phyloP scores from a whole-genome alignment of 1,140 invertebrate species.

The Reticulitermes speratus region DNA sequence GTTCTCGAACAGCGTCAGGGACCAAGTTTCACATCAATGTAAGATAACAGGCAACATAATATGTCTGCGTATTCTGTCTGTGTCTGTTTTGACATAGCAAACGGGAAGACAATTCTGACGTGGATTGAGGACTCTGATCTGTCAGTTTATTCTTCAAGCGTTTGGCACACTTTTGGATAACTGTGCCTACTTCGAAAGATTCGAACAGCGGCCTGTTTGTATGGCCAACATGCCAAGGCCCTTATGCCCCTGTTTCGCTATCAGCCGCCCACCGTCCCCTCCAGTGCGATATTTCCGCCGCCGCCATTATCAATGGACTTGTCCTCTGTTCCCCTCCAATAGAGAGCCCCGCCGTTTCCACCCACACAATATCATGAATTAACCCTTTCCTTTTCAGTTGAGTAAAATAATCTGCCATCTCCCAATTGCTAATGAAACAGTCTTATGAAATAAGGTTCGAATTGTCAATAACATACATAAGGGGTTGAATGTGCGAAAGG shows the following conservation, averaged over 20 bases:
- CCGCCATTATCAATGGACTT: constrained; percentile 34
- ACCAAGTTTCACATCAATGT: too few species aligned
- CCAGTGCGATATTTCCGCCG: constrained; percentile 29
- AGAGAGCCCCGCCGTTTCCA: constrained; percentile 42
- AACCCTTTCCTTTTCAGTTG: constrained; percentile 25
- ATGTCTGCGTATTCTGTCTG: too few species aligned
- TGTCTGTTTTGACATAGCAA: too few species aligned
- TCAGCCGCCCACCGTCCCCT: constrained; percentile 42
- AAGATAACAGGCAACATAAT: too few species aligned
- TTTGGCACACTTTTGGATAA: too few species aligned
- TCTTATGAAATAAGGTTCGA: not conserved
- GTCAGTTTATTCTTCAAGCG: too few species aligned
- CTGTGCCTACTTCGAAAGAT: too few species aligned
- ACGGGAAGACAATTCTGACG: too few species aligned
- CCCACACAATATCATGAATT: constrained; percentile 29
- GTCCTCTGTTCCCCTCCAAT: constrained; percentile 35
- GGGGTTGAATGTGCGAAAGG: not conserved
- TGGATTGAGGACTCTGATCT: too few species aligned
- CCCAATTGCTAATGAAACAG: constrained; percentile 2
- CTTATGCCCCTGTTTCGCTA: constrained; percentile 38
- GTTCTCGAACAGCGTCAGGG: too few species aligned
- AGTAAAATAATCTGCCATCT: not conserved
- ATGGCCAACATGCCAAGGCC: constrained; percentile 22
- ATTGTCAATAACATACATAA: not conserved
- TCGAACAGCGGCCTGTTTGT: too few species aligned